phyloP scores from a whole-genome alignment of 2,888 invertebrate species.

The Diachrysia chrysitis region DNA sequence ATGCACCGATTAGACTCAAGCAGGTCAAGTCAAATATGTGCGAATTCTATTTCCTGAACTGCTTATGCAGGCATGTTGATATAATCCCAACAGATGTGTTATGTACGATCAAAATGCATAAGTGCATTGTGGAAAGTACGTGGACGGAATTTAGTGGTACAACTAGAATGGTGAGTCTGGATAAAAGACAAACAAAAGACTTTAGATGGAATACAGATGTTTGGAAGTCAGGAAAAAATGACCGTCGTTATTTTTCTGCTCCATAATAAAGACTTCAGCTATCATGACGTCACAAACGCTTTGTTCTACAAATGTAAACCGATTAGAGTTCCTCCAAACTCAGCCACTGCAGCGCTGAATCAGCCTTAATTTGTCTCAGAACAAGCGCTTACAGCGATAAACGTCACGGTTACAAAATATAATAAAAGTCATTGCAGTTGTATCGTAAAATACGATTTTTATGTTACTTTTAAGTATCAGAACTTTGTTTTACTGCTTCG shows the following conservation, averaged over 20 bases:
- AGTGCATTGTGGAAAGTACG: not conserved
- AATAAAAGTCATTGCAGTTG: slow-evolving; percentile 61
- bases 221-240: not conserved
- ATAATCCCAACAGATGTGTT: not conserved
- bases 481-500: slow-evolving; percentile 52
- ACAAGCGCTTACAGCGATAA: slow-evolving; percentile 56
- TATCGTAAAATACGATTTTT: slow-evolving; percentile 61
- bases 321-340: slow-evolving; percentile 40
- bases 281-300: slow-evolving; percentile 26
- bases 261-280: not conserved
- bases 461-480: slow-evolving; percentile 55
- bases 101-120: slow-evolving; percentile 4
- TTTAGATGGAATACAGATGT: not conserved
- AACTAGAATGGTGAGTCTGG: not conserved
- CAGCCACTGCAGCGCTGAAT: slow-evolving; percentile 44
- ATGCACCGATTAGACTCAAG: not conserved
- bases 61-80: not conserved
- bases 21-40: not conserved
- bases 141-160: not conserved
- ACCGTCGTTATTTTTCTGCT: not conserved
- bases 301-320: slow-evolving; percentile 38
- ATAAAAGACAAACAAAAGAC: not conserved
- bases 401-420: slow-evolving; percentile 53
- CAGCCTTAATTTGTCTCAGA: slow-evolving; percentile 48
- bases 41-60: not conserved